Evolutionary conservation across 2,888 invertebrate species (phyloP), one percentile per base, ranked within the genome.

Genomic region (Agrochola lychnidis): DNA sequence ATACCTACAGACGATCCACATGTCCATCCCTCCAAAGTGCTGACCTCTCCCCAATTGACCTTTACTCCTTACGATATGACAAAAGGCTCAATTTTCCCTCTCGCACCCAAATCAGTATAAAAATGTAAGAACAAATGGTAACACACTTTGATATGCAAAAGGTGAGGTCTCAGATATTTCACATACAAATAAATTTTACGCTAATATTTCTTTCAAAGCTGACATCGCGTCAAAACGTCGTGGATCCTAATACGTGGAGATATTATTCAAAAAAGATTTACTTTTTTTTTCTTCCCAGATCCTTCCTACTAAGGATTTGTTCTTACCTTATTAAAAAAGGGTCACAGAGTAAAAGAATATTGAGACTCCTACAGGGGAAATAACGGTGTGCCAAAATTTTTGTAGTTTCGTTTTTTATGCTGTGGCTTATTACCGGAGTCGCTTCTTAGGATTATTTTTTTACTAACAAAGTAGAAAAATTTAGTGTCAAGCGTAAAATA

Each of bases 141-240:
- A 74, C 64, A 77, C 40, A 76, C 73, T 86, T 85, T 64, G n/a
- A 45, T 76, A 81, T 77, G 70, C 85, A 84, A 87, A 86, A 80
- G 86, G 85, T 75, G 73, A 70, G 71, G 45, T 57, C 70, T 72
- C 57, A 76, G 78, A 85, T 87, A 79, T 87, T 74, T 70, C 74
- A 69, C 73, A 76, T 78, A 85, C 67, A 86, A 77, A 87, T 83
- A 85, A 64, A 77, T 85, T 81, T 77, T 61, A 40, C 78, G 78
- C 81, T 81, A 86, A 86, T 86, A 86, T 86, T 82, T 86, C 81
- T 85, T 76, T 74, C 53, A 81, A 74, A 83, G 87, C 83, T 81
- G 81, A 85, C 87, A 59, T 51, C 36, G 62, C 79, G 79, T 85
- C 85, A 85, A 79, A 83, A 74, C 48, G 79, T 62, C 64, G 74